Evolutionary conservation across 2,888 invertebrate species (phyloP).

Genomic region (Apotomis capreana): DNA sequence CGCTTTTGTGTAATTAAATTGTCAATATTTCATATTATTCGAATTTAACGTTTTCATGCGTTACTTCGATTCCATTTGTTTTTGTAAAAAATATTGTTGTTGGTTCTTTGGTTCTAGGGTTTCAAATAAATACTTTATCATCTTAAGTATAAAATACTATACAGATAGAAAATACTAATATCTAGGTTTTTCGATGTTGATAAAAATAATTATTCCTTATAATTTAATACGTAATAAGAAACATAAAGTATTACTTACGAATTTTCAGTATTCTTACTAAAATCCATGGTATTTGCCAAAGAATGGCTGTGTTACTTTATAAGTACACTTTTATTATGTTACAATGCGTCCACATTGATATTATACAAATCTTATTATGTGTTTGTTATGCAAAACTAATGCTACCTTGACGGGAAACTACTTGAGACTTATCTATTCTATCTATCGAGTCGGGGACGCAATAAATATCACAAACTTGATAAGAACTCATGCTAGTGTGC

Average conservation of each 20-base stretch:
- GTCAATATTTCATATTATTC: too few species aligned
- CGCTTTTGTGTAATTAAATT: too few species aligned
- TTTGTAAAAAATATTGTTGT: background rate
- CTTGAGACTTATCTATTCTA: slow-evolving; percentile 25
- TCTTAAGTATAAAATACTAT: too few species aligned
- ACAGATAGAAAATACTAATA: too few species aligned
- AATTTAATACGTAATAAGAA: too few species aligned
- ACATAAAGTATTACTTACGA: slow-evolving; percentile 12
- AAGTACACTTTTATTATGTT: background rate
- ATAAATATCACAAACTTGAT: slow-evolving; percentile 31
- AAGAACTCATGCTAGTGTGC: slow-evolving; percentile 20
- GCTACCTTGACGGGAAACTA: slow-evolving; percentile 11
- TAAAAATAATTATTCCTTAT: too few species aligned
- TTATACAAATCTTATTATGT: background rate
- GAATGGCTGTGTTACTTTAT: background rate
- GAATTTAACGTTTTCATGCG: background rate
- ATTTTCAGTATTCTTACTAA: background rate
- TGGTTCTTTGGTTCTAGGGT: background rate
- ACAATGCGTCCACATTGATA: background rate
- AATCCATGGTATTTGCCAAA: slow-evolving; percentile 10
- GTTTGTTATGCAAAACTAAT: slow-evolving; percentile 5
- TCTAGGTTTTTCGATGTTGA: too few species aligned
- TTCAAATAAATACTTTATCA: too few species aligned
- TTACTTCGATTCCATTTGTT: background rate
- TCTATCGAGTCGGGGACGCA: slow-evolving; percentile 24